These are phyloP conservation scores for Stenotaenia linearis DNA, from an alignment of 2,888 invertebrate species.

Conservation along the genomic window DNA sequence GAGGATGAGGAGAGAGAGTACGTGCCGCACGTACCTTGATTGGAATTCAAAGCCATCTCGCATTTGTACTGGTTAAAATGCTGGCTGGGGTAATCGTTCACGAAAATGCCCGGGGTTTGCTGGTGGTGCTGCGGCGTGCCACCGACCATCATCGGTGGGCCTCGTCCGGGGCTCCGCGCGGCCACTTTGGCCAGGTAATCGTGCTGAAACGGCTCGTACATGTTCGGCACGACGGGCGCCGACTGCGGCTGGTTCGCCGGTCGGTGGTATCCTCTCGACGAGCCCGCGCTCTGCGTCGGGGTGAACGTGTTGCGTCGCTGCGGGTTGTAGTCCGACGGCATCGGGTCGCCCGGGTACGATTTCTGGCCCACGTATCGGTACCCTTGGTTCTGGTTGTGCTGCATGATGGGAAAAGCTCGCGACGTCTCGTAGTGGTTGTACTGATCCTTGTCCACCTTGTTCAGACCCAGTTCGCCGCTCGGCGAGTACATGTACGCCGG, in stretches of 20 bases:
- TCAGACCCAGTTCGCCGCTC: neutral
- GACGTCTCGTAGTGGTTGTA: neutral
- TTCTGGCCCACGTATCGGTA: neutral
- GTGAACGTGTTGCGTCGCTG: neutral
- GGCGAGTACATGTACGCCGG: neutral
- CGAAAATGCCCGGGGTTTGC: neutral
- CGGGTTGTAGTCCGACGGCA: too few relatives aligned
- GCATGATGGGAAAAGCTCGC: neutral
- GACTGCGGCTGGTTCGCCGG: neutral
- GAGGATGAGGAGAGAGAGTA: conserved; percentile 1
- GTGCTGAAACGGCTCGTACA: neutral
- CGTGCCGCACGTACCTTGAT: conserved; percentile 26
- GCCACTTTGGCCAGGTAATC: neutral
- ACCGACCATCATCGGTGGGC: too few relatives aligned
- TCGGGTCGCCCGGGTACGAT: neutral
- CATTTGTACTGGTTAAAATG: neutral
- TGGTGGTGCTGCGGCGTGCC: neutral
- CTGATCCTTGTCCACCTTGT: neutral
- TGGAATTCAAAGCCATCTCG: neutral
- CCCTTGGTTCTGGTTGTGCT: neutral
- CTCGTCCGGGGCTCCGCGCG: neutral
- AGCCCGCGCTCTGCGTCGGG: neutral
- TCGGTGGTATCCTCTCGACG: neutral
- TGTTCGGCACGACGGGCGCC: neutral
- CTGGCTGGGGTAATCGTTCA: neutral